These are phyloP conservation scores for Euwallacea fornicatus DNA, from an alignment of 1,140 invertebrate genomes.

Conservation along the genomic window DNA sequence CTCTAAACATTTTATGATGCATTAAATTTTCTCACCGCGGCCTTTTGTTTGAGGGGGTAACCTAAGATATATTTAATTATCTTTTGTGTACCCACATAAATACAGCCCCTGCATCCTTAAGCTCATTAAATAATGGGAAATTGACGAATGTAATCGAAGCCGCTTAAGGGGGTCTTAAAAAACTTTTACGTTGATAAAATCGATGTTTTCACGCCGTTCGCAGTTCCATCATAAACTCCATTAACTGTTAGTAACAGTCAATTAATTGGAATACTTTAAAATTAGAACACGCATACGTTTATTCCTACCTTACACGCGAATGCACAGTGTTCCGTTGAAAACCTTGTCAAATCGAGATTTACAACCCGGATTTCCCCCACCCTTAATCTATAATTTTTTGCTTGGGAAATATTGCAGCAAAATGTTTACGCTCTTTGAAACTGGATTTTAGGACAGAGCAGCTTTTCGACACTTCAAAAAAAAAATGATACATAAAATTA, in stretches of 20 bases:
- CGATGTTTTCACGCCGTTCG: constrained; percentile 2
- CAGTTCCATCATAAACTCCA: constrained; percentile 1
- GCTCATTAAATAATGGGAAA: constrained; percentile 13
- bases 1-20: constrained; percentile 31
- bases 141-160: not conserved
- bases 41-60: constrained; percentile 21
- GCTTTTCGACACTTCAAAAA: no score
- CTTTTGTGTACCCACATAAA: constrained; percentile 13
- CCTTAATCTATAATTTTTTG: no score
- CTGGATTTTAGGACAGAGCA: no score
- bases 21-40: constrained; percentile 26
- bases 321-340: not conserved
- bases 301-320: constrained; percentile 5
- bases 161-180: not conserved
- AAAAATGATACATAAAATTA: no score
- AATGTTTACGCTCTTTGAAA: no score
- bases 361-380: no score
- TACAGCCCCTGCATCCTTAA: constrained; percentile 3
- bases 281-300: not conserved
- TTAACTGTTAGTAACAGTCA: not conserved
- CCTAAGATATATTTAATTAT: constrained; percentile 27
- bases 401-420: no score
- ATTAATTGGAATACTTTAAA: constrained; percentile 11
- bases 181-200: constrained; percentile 2
- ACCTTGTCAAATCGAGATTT: not conserved